Base-by-base conservation (phyloP, 2,113 vertebrate species). In the Ellobius talpinus region DNA sequence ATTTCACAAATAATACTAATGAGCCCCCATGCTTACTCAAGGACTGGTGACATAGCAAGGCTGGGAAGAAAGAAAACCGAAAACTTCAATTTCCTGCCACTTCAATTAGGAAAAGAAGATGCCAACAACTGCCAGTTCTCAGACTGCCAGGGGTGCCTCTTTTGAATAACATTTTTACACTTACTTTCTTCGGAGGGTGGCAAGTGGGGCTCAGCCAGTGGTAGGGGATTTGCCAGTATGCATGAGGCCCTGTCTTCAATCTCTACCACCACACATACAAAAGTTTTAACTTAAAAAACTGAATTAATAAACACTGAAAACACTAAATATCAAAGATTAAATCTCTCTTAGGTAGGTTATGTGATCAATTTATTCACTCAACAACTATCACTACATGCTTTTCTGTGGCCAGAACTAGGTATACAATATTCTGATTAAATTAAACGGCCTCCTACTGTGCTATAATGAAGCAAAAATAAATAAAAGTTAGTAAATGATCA, bases 381-480 rank as follows among this genome's bases (percentile, higher is more conserved):
- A 92, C 76, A 93, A 66, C 63, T 55, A 94, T 86, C 79, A 90
- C 52, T 90, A 65, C 82, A 5, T 45, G 52, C 87, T 94, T 95
- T 93, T 96, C 58, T 88, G 39, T 82, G 86, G 47, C 66, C n/a
- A 85, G 26, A 29, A 87, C 39, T 52, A 74, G 29, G 63, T 74
- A 47, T 81, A 47, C 29, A 72, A 74, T n/a, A 90, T 84, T 88
- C 55, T 93, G 29, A 94, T 87, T 77, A 94, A 84, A 82, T 93
- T 90, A 95, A 85, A 52, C 45, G 50, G 55, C 26, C 66, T 90
- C 92, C 85, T 96, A 74, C 76, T 76, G 87, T 73, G 96, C 61
- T 78, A 92, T 78, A 92, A 85, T 42, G 77, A 96, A 96, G 72
- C 85, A 96, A 97, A 97, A 96, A 94, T 84, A 96, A 97, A 91